Base-by-base conservation (phyloP, 2,113 vertebrate genomes). In the Propithecus coquereli region DNA sequence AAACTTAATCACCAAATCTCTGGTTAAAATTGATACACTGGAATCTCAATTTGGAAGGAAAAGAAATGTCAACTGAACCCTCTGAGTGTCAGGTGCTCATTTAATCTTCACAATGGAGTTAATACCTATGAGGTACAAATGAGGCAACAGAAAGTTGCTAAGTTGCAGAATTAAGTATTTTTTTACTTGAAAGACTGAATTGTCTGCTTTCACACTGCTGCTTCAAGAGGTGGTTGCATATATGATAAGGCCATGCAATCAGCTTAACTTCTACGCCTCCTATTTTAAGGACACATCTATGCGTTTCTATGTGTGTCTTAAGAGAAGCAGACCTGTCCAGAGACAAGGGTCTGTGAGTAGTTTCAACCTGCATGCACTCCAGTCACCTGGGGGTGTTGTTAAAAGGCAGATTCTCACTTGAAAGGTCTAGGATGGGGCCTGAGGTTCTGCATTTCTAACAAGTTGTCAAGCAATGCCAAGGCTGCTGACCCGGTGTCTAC, bases 181-280 rank as follows among this genome's bases (percentile, higher is more conserved):
- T 8, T 89, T 52, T 8, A 20, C 34, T 27, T 6, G 43, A 47
- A 66, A 77, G 66, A 54, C 50, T 6, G 17, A 74, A 43, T 8
- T 57, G 34, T 61, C 11, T 71, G 0, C 16, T 63, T 81, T 32
- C 30, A 40, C 2, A 0, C 37, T 23, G 45, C 22, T 37, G 18
- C 23, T 68, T 66, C 16, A 13, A 45, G 73, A 70, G 61, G 3
- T 5, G 18, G 43, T 16, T 32, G 37, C 40, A 2, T 27, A 9
- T 16, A 18, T 13, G 0, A 1, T 0, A 22, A 87, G 40, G 22
- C 13, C 40, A 3, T 2, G 14, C 4, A 4, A 8, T 11, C 11
- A 34, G 27, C 27, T 16, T n/a, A 3, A 11, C 2, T 7, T 25
- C 59, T n/a, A 1, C 3, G 5, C 6, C 8, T 50, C 10, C 25